phyloP scores from a whole-genome alignment of 2,113 vertebrate genomes.

The Tretioscincus oriximinensis region DNA sequence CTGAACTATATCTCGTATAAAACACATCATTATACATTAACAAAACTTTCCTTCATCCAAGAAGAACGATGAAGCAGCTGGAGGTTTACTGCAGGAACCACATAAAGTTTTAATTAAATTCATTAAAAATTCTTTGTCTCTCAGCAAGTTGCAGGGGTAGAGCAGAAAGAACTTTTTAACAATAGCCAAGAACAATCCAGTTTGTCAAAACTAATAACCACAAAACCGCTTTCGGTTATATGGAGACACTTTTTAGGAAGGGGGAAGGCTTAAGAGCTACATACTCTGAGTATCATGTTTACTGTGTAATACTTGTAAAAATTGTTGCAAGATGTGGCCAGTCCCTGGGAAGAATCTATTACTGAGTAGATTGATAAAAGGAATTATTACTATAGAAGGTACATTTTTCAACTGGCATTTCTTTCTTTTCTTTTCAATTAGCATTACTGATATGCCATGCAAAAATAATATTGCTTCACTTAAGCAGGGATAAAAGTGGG shows the following conservation, averaged over 20 bases:
- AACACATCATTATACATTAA: slow-evolving; percentile 70
- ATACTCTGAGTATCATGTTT: slow-evolving; percentile 71
- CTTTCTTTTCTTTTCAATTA: slow-evolving; percentile 44
- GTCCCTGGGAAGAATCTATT: slow-evolving; percentile 60
- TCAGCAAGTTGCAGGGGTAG: slow-evolving; percentile 61
- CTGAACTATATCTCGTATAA: slow-evolving; percentile 69
- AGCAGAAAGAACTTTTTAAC: slow-evolving; percentile 70
- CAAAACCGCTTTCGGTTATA: slow-evolving; percentile 56
- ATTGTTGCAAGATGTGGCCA: slow-evolving; percentile 77
- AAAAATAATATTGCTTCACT: slow-evolving; percentile 52
- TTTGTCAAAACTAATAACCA: slow-evolving; percentile 73
- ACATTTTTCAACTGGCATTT: slow-evolving; percentile 57
- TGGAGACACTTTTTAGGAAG: slow-evolving; percentile 44
- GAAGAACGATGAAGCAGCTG: slow-evolving; percentile 66
- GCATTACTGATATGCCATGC: slow-evolving; percentile 59
- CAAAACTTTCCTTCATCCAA: slow-evolving; percentile 68
- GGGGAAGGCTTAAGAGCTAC: slow-evolving; percentile 51
- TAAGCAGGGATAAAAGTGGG: too few relatives aligned
- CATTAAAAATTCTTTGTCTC: slow-evolving; percentile 75
- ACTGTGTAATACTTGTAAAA: slow-evolving; percentile 71
- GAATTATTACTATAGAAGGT: slow-evolving; percentile 66
- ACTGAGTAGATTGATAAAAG: slow-evolving; percentile 59
- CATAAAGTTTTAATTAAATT: slow-evolving; percentile 80
- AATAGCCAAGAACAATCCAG: slow-evolving; percentile 70
- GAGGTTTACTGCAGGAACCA: slow-evolving; percentile 68